These are phyloP conservation scores for Choloepus hoffmanni DNA, from an alignment of 2,113 vertebrate genomes.

Conservation along the genomic window DNA sequence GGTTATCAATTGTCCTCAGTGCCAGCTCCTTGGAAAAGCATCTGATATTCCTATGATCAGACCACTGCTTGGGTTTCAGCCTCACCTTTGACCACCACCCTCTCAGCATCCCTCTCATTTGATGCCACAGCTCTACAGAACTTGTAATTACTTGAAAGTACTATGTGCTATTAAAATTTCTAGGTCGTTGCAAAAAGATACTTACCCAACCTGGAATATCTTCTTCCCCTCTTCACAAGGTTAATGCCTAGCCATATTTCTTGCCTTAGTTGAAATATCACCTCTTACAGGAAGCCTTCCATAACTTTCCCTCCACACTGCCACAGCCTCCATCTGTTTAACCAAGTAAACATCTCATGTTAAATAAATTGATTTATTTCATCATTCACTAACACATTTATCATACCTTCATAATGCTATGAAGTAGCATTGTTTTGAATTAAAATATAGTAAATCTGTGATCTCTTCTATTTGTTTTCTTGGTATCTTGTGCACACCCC, in stretches of 20 bases:
- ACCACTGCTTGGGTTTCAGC: neutral
- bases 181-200: constrained; percentile 24
- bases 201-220: neutral
- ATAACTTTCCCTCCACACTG: neutral
- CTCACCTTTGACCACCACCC: neutral
- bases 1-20: neutral
- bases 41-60: neutral
- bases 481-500: neutral
- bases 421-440: neutral
- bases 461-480: neutral
- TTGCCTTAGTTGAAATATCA: neutral
- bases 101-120: neutral
- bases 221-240: neutral
- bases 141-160: neutral
- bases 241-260: neutral
- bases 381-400: neutral
- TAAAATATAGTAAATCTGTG: neutral
- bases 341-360: neutral
- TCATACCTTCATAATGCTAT: neutral
- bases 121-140: neutral
- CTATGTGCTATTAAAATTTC: neutral
- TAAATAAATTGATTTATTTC: constrained; percentile 17
- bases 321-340: neutral
- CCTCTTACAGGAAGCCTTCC: constrained; percentile 14
- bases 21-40: neutral